A percentile compares a stretch with the other conserved stretches of the same genome.
phyloP scores from a whole-genome alignment of 2,113 vertebrate genomes.

The Petaurus breviceps region DNA sequence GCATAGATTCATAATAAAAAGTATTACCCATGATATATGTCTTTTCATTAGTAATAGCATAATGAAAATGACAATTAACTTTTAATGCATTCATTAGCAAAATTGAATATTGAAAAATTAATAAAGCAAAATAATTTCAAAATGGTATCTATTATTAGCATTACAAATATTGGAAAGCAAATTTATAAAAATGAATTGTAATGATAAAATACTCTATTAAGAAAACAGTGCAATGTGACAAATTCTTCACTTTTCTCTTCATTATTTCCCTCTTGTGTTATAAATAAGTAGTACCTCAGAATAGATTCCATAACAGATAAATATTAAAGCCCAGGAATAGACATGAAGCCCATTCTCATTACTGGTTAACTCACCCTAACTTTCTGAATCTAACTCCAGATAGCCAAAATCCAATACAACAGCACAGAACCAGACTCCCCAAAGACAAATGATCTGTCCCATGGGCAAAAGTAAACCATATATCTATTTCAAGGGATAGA shows the following conservation, averaged over 20 bases:
- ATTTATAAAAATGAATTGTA: conserved; percentile 58
- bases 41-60: conserved; percentile 73
- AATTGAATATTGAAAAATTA: conserved; percentile 78
- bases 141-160: conserved; percentile 68
- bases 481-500: not conserved
- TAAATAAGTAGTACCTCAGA: not conserved
- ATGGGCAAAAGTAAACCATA: not conserved
- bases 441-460: not conserved
- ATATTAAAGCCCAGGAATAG: not conserved
- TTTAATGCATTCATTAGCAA: conserved; percentile 76
- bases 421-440: not conserved
- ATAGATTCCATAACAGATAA: not conserved
- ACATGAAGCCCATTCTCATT: not conserved
- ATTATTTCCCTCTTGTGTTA: not conserved
- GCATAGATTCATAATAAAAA: conserved; percentile 44
- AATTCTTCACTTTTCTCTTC: not conserved
- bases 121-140: conserved; percentile 75
- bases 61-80: conserved; percentile 76
- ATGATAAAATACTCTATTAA: conserved; percentile 29
- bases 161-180: conserved; percentile 64
- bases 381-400: not conserved
- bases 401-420: not conserved
- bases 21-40: conserved; percentile 74
- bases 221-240: not conserved
- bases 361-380: not conserved